phyloP scores from a whole-genome alignment of 2,113 vertebrate genomes.

The Sardina pilchardus region DNA sequence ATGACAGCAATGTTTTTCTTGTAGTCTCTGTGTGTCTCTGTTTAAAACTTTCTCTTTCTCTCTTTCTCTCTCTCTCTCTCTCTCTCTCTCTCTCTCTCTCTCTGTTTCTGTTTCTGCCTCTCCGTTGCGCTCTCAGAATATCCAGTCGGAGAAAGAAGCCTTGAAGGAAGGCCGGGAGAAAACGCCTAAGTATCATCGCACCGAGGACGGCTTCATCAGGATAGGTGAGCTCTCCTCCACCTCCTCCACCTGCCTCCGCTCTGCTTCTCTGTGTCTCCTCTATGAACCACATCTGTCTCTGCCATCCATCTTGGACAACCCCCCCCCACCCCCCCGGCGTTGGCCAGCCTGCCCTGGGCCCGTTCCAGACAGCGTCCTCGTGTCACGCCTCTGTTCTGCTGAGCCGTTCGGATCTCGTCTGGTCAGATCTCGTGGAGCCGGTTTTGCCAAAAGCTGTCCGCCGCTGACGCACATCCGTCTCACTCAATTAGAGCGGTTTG shows the following conservation, averaged over 20 bases:
- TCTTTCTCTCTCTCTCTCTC: not conserved
- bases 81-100: not conserved
- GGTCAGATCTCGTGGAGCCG: not conserved
- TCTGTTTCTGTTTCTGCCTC: constrained; percentile 30
- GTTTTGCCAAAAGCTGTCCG: not conserved
- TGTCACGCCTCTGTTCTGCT: not conserved
- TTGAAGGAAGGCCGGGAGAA: constrained; percentile 85
- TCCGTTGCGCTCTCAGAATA: constrained; percentile 72
- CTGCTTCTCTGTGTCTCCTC: not conserved
- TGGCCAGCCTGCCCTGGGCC: not conserved
- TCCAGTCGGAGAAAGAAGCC: constrained; percentile 91
- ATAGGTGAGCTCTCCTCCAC: constrained; percentile 77
- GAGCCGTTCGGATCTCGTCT: not conserved
- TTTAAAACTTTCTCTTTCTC: not conserved
- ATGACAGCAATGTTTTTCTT: not conserved
- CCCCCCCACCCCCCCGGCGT: not conserved
- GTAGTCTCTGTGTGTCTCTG: not conserved
- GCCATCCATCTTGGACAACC: not conserved
- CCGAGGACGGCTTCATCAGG: constrained; percentile 89
- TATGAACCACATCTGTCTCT: not conserved
- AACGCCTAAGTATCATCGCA: constrained; percentile 83
- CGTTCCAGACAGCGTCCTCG: not conserved
- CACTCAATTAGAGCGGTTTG: not conserved
- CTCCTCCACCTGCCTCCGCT: not conserved
- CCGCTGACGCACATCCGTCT: not conserved